A percentile compares a stretch with the other conserved stretches of the same genome.
Evolutionary conservation across 1,140 invertebrate genomes (phyloP).

Genomic region (Parasteatoda tepidariorum): DNA sequence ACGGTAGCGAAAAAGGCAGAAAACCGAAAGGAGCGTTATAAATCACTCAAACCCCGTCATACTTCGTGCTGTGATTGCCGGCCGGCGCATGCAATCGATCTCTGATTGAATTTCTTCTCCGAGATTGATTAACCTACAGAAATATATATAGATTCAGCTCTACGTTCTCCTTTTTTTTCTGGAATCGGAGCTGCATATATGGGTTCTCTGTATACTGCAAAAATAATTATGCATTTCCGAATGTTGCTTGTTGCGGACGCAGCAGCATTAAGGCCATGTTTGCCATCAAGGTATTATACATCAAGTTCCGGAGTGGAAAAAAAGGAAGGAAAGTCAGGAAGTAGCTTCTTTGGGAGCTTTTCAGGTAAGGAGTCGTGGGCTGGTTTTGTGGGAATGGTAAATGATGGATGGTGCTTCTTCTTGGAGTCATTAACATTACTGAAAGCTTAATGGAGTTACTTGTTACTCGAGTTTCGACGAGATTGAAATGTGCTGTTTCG

Average conservation of each 20-base stretch:
- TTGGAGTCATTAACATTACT: conserved; percentile 39
- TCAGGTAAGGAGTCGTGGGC: not conserved
- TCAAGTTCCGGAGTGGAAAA: not conserved
- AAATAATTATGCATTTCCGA: conserved; percentile 51
- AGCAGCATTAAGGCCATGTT: conserved; percentile 12
- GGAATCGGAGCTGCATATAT: not conserved
- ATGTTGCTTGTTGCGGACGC: not conserved
- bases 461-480: not conserved
- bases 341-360: not conserved
- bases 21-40: conserved; percentile 40
- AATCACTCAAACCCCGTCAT: conserved; percentile 60
- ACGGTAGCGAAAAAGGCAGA: not conserved
- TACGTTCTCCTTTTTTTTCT: not conserved
- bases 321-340: not conserved
- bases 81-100: conserved; percentile 39
- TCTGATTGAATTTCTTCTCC: conserved; percentile 50
- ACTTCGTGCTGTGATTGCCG: conserved; percentile 47
- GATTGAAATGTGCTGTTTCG: not conserved
- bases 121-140: conserved; percentile 61
- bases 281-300: conserved; percentile 1
- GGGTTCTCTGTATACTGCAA: conserved; percentile 8
- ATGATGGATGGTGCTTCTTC: conserved; percentile 13
- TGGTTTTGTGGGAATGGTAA: conserved; percentile 3
- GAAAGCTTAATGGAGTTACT: not conserved
- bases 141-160: conserved; percentile 36